Base-by-base conservation (phyloP, 2,797 vertebrate species). In the Danio kyathit region DNA sequence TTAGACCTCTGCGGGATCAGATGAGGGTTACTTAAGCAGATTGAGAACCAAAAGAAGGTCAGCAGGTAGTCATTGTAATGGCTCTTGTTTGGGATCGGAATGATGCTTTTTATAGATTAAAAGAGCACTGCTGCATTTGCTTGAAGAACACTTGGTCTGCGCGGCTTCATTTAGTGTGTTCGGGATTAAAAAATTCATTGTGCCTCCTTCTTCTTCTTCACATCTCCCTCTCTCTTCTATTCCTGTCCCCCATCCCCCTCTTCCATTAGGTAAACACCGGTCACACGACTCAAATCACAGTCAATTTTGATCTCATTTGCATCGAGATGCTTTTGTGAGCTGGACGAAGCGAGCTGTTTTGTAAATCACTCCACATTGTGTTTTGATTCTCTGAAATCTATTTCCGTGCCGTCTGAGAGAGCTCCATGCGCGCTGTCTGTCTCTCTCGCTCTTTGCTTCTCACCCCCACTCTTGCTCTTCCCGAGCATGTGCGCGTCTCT, bases 1-100 rank as follows among this genome's bases (percentile, higher is more conserved):
- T 59, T 61, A 65, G 65, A 63, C 72, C 59, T 76, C 76, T 72
- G 46, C 4, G 41, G 54, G 67, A 85, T 83, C 75, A 79, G 21
- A 81, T 51, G 56, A 70, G 65, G 59, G 71, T 78, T 44, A 48
- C 71, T 69, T 86, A 64, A 85, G 66, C 17, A 76, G 81, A 84
- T 74, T 79, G 56, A 16, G 63, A 80, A 76, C 6, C 48, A 21
- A 74, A 73, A 70, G 60, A 72, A 81, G 75, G 61, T 79, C 74
- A 75, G 57, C 69, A 73, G 72, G 73, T 79, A 65, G 52, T 59
- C 79, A 38, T 76, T 76, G 51, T 38, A 71, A 44, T 17, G 40
- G 19, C 46, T 80, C 17, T 65, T 74, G 52, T 17, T 80, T 10
- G 75, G 74, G 48, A 8, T 10, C 38, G 12, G 77, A 76, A 61